Conservation (phyloP, 2,797 vertebrate species). For the Pseudochromis fuscus region DNA sequence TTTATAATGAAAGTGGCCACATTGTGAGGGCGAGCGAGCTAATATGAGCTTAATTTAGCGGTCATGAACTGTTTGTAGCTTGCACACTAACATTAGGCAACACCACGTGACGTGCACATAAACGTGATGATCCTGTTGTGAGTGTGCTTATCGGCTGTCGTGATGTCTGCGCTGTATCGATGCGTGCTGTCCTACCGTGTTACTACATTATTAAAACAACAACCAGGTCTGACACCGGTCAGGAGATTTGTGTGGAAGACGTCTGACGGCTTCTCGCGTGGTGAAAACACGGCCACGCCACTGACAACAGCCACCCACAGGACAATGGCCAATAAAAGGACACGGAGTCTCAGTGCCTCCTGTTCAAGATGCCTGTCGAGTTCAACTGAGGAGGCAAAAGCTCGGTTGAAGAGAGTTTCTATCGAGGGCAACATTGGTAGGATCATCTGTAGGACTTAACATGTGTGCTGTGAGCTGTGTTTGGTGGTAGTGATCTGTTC, state of each 20-base stretch:
- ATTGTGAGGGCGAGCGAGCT: slow-evolving; percentile 22
- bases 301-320: neutral
- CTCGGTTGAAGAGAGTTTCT: slow-evolving; percentile 81
- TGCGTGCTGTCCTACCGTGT: neutral
- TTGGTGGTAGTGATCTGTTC: neutral
- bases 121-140: neutral
- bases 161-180: slow-evolving; percentile 37
- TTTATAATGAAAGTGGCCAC: neutral
- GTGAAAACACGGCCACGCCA: neutral
- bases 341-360: neutral
- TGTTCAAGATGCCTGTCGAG: slow-evolving; percentile 24
- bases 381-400: neutral
- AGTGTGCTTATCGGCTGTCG: accelerated
- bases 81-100: neutral
- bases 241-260: slow-evolving; percentile 17
- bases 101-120: neutral
- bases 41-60: neutral
- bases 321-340: slow-evolving; percentile 4
- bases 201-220: neutral
- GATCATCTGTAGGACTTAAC: slow-evolving; percentile 19
- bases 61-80: neutral
- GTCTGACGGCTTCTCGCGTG: neutral
- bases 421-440: slow-evolving; percentile 88
- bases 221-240: slow-evolving; percentile 4
- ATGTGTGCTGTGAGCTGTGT: neutral